A percentile compares a stretch with the other conserved stretches of the same genome.
Evolutionary conservation across 2,888 invertebrate species (phyloP).

Genomic region (Ariolimax columbianus): DNA sequence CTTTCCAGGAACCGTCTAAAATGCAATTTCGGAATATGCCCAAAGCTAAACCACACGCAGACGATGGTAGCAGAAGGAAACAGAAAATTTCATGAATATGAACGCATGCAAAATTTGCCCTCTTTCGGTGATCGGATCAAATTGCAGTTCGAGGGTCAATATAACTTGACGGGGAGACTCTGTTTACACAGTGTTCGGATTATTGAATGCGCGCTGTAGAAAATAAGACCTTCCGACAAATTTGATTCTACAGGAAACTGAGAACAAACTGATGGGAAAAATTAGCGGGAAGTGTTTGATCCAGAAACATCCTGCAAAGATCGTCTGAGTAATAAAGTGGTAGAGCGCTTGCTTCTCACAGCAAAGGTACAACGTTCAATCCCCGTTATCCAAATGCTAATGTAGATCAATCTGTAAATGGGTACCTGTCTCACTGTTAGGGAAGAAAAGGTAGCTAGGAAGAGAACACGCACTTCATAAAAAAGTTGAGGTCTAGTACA

Average conservation of each 20-base stretch:
- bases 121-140: conserved; percentile 16
- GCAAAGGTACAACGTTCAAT: too few species aligned
- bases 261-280: background rate
- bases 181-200: background rate
- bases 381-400: too few species aligned
- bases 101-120: conserved; percentile 10
- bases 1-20: background rate
- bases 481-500: too few species aligned
- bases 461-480: too few species aligned
- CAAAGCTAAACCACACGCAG: background rate
- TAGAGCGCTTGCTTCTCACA: too few species aligned
- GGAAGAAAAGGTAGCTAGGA: too few species aligned
- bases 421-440: too few species aligned
- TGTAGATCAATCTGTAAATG: too few species aligned
- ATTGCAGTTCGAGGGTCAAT: background rate
- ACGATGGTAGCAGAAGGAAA: background rate
- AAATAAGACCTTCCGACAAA: background rate
- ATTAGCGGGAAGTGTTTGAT: background rate
- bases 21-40: background rate
- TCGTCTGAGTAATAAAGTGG: too few species aligned
- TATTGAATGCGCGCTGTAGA: background rate
- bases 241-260: background rate
- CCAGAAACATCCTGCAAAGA: too few species aligned
- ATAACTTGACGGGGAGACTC: background rate
- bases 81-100: conserved; percentile 13